Base-by-base conservation (phyloP, 2,888 invertebrate species). In the Spisula solida region DNA sequence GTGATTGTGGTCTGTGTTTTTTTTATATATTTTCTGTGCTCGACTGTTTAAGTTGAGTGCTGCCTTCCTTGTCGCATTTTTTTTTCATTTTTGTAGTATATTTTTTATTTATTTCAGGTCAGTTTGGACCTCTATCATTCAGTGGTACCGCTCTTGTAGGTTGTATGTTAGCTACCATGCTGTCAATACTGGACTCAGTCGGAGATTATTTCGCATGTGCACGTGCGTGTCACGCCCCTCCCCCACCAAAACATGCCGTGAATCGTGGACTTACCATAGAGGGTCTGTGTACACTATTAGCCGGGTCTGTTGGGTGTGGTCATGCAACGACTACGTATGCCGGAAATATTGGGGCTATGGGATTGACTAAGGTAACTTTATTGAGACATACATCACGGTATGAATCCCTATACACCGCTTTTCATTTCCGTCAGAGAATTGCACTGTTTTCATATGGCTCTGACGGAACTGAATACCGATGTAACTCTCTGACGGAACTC, bases 201-300 rank as follows among this genome's bases (percentile, higher is more conserved):
- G 98, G 98, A 94, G 98, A 99, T 96, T 99, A 99, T 96, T 98
- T 98, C 80, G 98, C 98, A 10, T 98, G 98, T 0, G 98, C 98
- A 2, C 95, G 97, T 88, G 96, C 97, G 56, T 96, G 97, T 78
- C 98, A 97, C 51, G 98, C 98, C 0, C 98, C 98, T 0, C 98
- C 98, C 0, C 98, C 98, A 0, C 98, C 98, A 0, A 97, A 98
- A 6, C 98, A 98, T 96, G 98, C 98, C 0, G 98, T 98, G 94
- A 98, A 98, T 97, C 97, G 98, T 41, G 96, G 96, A 10, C 94
- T 96, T 10, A 93, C 98, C 70, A 98, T 98, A 0, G 98, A 98
- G 96, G 98, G 98, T 0, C 96, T 98, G 0, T 98, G 98, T 75
- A 98, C 98, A 0, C 97, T 98, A 88, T 96, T 98, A 60, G 98